These are phyloP conservation scores for Eremophila alpestris DNA, from an alignment of 2,797 vertebrate genomes.

Conservation along the genomic window DNA sequence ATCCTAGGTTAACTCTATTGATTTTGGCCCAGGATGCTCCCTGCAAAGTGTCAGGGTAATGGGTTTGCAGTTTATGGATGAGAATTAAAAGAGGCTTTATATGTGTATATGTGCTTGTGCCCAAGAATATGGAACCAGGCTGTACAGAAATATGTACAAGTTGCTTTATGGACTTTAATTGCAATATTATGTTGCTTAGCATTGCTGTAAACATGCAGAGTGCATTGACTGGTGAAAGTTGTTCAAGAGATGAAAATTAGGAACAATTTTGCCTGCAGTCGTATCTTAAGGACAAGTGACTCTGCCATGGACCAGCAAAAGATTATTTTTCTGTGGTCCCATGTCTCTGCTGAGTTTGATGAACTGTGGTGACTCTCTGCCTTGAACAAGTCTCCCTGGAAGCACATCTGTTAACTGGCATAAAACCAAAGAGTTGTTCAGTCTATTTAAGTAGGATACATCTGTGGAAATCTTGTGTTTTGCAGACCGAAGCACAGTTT, in stretches of 20 bases:
- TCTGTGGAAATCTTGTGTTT: not conserved
- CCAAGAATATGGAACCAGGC: not conserved
- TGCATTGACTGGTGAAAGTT: not conserved
- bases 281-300: not conserved
- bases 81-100: not conserved
- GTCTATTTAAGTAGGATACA: not conserved
- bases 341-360: not conserved
- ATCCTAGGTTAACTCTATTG: conserved; percentile 23
- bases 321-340: not conserved
- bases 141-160: not conserved
- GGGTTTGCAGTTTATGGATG: not conserved
- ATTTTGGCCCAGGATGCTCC: conserved; percentile 6
- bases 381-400: not conserved
- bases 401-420: not conserved
- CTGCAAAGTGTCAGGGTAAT: not conserved
- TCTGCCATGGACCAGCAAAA: not conserved
- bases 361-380: not conserved
- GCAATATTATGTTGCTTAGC: not conserved
- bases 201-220: not conserved
- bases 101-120: not conserved
- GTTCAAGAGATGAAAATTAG: not conserved
- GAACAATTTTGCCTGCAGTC: not conserved
- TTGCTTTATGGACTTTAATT: not conserved
- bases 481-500: not conserved
- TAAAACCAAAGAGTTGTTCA: not conserved